Conservation (phyloP, 2,113 vertebrate genomes). For the Odocoileus virginianus region DNA sequence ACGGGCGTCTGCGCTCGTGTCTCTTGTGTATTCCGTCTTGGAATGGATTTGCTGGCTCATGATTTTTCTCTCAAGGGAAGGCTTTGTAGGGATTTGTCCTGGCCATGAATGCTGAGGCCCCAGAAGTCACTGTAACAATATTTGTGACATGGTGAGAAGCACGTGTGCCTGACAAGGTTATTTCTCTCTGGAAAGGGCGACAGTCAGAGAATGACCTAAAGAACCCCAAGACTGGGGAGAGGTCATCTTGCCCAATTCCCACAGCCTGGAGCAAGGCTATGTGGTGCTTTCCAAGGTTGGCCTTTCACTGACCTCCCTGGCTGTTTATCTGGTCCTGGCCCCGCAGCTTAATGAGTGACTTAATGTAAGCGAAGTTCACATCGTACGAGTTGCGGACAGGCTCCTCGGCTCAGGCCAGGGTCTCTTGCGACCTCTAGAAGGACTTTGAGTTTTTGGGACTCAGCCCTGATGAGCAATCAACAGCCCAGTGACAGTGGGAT, state of each 20-base stretch:
- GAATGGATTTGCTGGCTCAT: not conserved
- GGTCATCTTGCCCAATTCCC: not conserved
- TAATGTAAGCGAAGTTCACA: not conserved
- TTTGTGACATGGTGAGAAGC: not conserved
- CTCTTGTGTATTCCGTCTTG: not conserved
- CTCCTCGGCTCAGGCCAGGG: not conserved
- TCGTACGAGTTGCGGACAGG: not conserved
- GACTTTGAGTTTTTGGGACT: constrained; percentile 30
- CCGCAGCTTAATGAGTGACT: not conserved
- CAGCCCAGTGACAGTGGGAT: not conserved
- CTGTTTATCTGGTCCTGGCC: not conserved
- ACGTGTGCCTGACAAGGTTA: not conserved
- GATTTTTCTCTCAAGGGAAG: not conserved
- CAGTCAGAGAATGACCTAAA: not conserved
- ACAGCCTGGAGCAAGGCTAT: not conserved
- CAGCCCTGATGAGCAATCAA: not conserved
- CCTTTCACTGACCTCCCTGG: not conserved
- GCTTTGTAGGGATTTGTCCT: not conserved
- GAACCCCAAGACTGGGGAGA: not conserved
- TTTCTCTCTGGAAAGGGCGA: not conserved
- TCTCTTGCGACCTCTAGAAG: not conserved
- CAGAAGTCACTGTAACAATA: not conserved
- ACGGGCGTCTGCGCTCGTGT: fast-evolving
- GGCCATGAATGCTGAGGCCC: not conserved
- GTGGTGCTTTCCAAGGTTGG: not conserved